These are phyloP conservation scores for Netelia virgata DNA, from an alignment of 2,888 invertebrate species.

Conservation along the genomic window DNA sequence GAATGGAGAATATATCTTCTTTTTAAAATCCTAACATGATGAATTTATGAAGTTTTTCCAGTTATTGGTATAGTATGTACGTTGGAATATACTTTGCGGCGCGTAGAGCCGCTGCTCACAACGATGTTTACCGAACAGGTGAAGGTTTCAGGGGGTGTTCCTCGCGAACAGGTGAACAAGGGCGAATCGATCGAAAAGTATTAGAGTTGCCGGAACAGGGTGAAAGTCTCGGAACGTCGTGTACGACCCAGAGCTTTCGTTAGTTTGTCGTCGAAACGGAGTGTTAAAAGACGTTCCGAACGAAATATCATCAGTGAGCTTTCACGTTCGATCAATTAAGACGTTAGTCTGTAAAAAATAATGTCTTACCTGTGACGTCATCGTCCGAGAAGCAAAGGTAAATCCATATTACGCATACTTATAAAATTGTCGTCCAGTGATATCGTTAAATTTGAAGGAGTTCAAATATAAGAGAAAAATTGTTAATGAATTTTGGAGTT, in stretches of 20 bases:
- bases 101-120: not conserved
- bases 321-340: not conserved
- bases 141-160: constrained; percentile 52
- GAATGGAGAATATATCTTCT: too few species aligned
- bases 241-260: not conserved
- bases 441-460: not conserved
- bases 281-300: not conserved
- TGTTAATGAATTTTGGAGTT: too few species aligned
- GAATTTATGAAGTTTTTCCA: too few species aligned
- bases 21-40: too few species aligned
- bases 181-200: constrained; percentile 60
- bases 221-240: constrained; percentile 29
- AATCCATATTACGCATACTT: not conserved
- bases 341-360: not conserved
- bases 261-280: not conserved
- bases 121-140: constrained; percentile 40
- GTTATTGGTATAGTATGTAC: too few species aligned
- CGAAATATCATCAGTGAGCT: not conserved
- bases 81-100: not conserved
- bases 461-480: too few species aligned
- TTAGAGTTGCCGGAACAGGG: constrained; percentile 22
- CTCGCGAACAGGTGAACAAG: constrained; percentile 51
- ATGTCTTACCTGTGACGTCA: not conserved
- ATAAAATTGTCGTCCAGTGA: not conserved
- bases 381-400: not conserved